A percentile compares a stretch with the other conserved stretches of the same genome.
phyloP scores from a whole-genome alignment of 2,888 invertebrate species.

The Spodoptera picta region DNA sequence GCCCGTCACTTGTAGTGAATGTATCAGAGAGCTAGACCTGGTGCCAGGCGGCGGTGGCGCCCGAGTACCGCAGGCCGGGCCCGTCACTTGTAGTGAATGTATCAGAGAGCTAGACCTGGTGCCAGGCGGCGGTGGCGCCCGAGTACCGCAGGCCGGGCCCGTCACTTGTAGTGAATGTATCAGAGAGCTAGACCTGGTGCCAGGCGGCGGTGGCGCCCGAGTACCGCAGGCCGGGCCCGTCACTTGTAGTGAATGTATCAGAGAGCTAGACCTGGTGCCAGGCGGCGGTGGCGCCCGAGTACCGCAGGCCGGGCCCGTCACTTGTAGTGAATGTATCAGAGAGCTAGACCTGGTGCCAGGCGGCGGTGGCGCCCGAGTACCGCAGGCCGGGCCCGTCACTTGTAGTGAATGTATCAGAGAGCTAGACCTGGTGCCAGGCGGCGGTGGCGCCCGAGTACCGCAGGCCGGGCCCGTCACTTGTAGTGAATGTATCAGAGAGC shows the following conservation, averaged over 20 bases:
- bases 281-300: slow-evolving; percentile 85
- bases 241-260: too few species aligned
- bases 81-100: slow-evolving; percentile 62
- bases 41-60: slow-evolving; percentile 90
- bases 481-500: too few species aligned
- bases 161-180: background rate
- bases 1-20: too few species aligned
- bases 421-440: too few species aligned
- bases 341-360: too few species aligned
- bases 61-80: slow-evolving; percentile 68
- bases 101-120: slow-evolving; percentile 75
- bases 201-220: slow-evolving; percentile 89
- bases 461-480: too few species aligned
- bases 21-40: slow-evolving; percentile 70
- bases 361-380: too few species aligned
- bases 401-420: too few species aligned
- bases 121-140: slow-evolving; percentile 90
- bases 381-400: too few species aligned
- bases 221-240: slow-evolving; percentile 77
- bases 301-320: slow-evolving; percentile 78
- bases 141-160: slow-evolving; percentile 77
- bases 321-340: too few species aligned
- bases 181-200: slow-evolving; percentile 84
- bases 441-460: too few species aligned
- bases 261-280: slow-evolving; percentile 89